Percentiles rank a stretch among this genome's conserved stretches.
Conservation (phyloP, 2,113 vertebrate species). For the Mesoclemmys tuberculata region DNA sequence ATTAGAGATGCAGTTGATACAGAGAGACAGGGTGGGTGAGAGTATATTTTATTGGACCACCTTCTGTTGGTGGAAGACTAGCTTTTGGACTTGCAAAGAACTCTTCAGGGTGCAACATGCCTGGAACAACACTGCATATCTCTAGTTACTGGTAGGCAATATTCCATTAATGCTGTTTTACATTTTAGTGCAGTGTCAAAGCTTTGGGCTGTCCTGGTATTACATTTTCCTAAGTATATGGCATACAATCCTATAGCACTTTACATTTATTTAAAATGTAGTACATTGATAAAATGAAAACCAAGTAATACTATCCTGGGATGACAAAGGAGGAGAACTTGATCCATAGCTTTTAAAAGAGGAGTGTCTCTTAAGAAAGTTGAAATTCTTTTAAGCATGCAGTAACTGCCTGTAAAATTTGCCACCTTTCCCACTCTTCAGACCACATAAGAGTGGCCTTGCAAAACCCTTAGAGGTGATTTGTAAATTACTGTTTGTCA, state of each 20-base stretch:
- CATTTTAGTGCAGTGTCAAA: not conserved
- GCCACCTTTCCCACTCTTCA: not conserved
- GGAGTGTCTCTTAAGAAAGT: not conserved
- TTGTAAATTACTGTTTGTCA: not conserved
- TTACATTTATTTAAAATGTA: not conserved
- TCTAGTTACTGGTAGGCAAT: not conserved
- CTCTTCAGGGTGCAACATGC: not conserved
- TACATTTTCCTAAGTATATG: not conserved
- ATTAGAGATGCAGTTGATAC: too few relatives aligned
- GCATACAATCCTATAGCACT: not conserved
- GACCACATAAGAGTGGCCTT: fast-evolving
- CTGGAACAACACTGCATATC: not conserved
- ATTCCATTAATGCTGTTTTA: not conserved
- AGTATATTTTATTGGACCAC: not conserved
- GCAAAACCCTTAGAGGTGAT: not conserved
- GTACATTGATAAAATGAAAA: not conserved
- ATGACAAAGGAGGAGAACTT: not conserved
- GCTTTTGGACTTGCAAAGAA: not conserved
- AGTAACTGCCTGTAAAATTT: not conserved
- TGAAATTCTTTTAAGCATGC: not conserved
- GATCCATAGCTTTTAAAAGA: not conserved
- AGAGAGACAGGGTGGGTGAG: not conserved
- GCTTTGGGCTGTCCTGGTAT: not conserved
- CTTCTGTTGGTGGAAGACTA: not conserved
- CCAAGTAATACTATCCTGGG: not conserved